Conservation (phyloP, 2,888 invertebrate species). For the Tuta absoluta region DNA sequence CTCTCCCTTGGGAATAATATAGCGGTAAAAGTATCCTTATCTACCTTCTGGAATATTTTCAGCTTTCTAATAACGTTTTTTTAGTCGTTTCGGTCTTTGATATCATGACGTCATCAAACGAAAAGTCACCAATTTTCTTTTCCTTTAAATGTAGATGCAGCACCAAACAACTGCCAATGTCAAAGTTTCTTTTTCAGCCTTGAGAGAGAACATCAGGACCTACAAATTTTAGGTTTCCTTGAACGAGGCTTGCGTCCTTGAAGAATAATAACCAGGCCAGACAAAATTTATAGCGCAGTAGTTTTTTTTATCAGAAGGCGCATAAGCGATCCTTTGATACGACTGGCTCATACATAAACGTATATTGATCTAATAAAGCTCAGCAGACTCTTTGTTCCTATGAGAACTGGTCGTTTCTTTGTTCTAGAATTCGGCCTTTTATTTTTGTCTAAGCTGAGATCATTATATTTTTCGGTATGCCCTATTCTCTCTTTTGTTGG, state of each 20-base stretch:
- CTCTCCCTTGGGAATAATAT: too few relatives aligned
- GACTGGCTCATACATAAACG: constrained; percentile 33
- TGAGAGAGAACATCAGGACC: not conserved
- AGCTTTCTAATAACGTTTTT: too few relatives aligned
- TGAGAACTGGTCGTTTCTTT: constrained; percentile 36
- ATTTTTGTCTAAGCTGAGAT: constrained; percentile 5
- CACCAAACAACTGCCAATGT: not conserved
- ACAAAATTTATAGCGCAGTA: constrained; percentile 34
- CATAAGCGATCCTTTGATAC: constrained; percentile 45
- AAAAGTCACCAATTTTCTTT: too few relatives aligned
- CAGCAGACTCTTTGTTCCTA: constrained; percentile 39
- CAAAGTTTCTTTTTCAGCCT: not conserved
- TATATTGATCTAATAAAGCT: constrained; percentile 29
- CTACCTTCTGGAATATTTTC: too few relatives aligned
- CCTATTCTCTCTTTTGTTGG: not conserved
- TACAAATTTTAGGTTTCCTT: not conserved
- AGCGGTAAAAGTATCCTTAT: too few relatives aligned
- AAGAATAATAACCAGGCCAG: constrained; percentile 13
- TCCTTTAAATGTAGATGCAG: not conserved
- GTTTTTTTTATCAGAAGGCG: constrained; percentile 45
- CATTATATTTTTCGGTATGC: not conserved
- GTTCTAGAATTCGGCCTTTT: constrained; percentile 15
- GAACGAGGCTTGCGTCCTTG: constrained; percentile 5
- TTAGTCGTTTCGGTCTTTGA: too few relatives aligned
- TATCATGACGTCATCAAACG: too few relatives aligned